Percentiles rank a stretch among this genome's conserved stretches.
phyloP scores from a whole-genome alignment of 1,140 invertebrate genomes.

The Catajapyx aquilonaris region DNA sequence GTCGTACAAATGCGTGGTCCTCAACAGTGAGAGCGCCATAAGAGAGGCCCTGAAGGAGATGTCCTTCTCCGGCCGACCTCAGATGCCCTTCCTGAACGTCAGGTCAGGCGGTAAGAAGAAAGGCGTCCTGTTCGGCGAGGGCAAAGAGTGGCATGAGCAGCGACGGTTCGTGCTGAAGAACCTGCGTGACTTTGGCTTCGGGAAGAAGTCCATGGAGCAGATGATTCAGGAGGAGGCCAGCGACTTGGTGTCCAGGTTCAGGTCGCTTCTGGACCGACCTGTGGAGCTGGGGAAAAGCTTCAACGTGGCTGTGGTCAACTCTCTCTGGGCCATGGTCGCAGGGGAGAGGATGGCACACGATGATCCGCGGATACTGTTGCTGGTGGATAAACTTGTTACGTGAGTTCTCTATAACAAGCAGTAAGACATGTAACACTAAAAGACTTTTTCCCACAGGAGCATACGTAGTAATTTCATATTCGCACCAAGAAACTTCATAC shows the following conservation, averaged over 20 bases:
- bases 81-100: slow-evolving; percentile 13
- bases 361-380: slow-evolving; percentile 13
- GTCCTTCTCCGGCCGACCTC: too few relatives aligned
- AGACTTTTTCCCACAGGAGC: too few relatives aligned
- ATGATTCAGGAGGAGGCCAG: slow-evolving; percentile 43
- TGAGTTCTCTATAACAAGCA: too few relatives aligned
- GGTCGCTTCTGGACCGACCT: too few relatives aligned
- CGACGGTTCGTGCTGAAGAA: slow-evolving; percentile 54
- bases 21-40: slow-evolving; percentile 1
- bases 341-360: slow-evolving; percentile 19
- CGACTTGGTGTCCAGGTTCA: slow-evolving; percentile 32
- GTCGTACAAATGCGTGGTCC: background rate
- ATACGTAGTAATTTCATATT: too few relatives aligned
- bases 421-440: too few relatives aligned
- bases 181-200: slow-evolving; percentile 59
- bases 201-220: slow-evolving; percentile 45
- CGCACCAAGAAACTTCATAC: too few relatives aligned
- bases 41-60: slow-evolving; percentile 4
- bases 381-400: too few relatives aligned
- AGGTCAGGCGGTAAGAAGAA: slow-evolving; percentile 11
- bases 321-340: slow-evolving; percentile 20
- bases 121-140: slow-evolving; percentile 47
- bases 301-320: too few relatives aligned
- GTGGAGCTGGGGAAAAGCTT: too few relatives aligned
- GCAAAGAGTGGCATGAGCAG: slow-evolving; percentile 62